phyloP scores from a whole-genome alignment of 1,140 invertebrate species.

The Pygmarrhopalites habei region DNA sequence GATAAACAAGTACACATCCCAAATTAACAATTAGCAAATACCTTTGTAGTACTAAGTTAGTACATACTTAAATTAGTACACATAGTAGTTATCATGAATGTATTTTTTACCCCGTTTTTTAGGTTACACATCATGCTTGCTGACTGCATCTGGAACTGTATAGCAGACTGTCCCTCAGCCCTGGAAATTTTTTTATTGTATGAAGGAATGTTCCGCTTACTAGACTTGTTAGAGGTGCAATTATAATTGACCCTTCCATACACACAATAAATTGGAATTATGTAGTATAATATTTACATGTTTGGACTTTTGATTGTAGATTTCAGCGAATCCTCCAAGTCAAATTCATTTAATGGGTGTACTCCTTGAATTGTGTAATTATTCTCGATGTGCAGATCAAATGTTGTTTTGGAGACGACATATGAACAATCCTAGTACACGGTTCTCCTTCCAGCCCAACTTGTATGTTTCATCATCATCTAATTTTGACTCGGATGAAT shows the following conservation, averaged over 20 bases:
- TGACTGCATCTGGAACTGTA: slow-evolving; percentile 23
- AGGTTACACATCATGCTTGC: slow-evolving; percentile 30
- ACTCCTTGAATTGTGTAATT: slow-evolving; percentile 30
- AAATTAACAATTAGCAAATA: too few species aligned
- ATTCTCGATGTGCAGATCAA: slow-evolving; percentile 33
- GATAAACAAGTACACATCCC: too few species aligned
- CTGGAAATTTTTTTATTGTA: slow-evolving; percentile 27
- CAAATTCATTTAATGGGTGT: slow-evolving; percentile 20
- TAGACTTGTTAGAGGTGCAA: slow-evolving; percentile 36
- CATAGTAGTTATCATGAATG: not conserved
- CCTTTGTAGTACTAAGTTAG: too few species aligned
- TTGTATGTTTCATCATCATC: not conserved
- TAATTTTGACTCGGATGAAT: not conserved
- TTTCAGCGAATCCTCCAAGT: slow-evolving; percentile 21
- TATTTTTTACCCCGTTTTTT: not conserved
- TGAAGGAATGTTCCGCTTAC: slow-evolving; percentile 33
- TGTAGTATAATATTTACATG: too few species aligned
- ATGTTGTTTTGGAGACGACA: slow-evolving; percentile 26
- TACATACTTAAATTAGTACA: not conserved
- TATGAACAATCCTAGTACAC: not conserved
- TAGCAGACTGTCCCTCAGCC: slow-evolving; percentile 13
- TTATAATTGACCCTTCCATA: too few species aligned
- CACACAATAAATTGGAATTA: too few species aligned
- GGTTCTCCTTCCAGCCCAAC: too few species aligned
- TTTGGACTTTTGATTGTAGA: slow-evolving; percentile 11